These are phyloP conservation scores for Carabus problematicus DNA, from an alignment of 2,888 invertebrate genomes.

Conservation along the genomic window DNA sequence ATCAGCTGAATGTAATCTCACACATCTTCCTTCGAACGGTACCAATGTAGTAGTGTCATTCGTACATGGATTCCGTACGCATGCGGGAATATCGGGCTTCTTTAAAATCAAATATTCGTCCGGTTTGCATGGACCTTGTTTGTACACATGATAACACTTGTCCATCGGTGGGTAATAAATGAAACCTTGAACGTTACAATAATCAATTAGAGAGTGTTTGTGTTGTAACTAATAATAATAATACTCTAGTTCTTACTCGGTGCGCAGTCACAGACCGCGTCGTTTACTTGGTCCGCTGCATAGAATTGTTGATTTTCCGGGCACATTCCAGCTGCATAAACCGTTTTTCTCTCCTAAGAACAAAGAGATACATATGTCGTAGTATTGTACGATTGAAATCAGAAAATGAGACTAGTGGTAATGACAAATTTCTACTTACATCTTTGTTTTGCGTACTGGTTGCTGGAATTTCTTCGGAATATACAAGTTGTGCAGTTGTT, in stretches of 20 bases:
- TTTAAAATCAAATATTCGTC: constrained; percentile 66
- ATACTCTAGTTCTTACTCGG: constrained; percentile 59
- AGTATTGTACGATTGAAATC: too few relatives aligned
- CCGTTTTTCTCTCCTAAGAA: constrained; percentile 63
- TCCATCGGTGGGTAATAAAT: constrained; percentile 69
- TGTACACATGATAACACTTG: constrained; percentile 69
- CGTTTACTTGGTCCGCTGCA: constrained; percentile 69
- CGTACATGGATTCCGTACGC: constrained; percentile 68
- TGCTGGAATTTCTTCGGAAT: constrained; percentile 19
- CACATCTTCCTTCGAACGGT: constrained; percentile 60
- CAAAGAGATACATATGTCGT: neutral
- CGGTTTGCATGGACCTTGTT: constrained; percentile 68
- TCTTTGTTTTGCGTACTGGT: constrained; percentile 18
- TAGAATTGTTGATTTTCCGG: constrained; percentile 70
- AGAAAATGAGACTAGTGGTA: too few relatives aligned
- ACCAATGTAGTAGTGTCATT: constrained; percentile 64
- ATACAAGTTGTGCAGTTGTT: constrained; percentile 7
- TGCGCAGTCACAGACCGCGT: constrained; percentile 71
- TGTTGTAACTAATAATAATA: neutral
- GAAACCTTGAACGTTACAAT: constrained; percentile 56
- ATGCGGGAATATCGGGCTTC: constrained; percentile 64
- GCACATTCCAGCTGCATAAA: constrained; percentile 67
- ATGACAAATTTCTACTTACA: constrained; percentile 21
- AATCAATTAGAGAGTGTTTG: neutral
- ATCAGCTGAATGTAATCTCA: constrained; percentile 56